Evolutionary conservation across 2,113 vertebrate species (phyloP).

Genomic region (Cryptoleucopteryx plumbea): DNA sequence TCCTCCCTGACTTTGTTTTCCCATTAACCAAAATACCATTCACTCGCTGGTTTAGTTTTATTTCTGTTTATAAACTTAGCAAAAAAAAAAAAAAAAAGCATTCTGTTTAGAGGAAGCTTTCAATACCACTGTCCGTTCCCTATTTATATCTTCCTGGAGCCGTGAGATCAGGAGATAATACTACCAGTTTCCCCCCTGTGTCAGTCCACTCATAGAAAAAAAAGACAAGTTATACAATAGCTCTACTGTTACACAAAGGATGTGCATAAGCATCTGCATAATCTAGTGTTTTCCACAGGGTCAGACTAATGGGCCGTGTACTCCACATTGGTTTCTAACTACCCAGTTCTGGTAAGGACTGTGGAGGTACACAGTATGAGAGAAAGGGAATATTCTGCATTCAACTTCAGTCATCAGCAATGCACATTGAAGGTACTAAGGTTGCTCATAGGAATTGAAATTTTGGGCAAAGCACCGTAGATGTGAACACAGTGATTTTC

Average conservation of each 20-base stretch:
- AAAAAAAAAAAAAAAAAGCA: background rate
- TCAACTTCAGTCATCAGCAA: background rate
- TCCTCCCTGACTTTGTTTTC: background rate
- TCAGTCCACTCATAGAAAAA: background rate
- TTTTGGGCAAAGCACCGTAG: no score
- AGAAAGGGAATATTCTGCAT: background rate
- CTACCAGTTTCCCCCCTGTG: background rate
- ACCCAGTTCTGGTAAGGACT: background rate
- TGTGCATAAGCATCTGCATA: background rate
- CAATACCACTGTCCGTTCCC: background rate
- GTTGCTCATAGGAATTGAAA: background rate
- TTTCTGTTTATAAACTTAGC: background rate
- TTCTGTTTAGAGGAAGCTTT: background rate
- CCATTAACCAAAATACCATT: background rate
- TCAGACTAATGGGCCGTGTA: background rate
- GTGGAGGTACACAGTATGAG: background rate
- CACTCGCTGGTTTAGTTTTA: background rate
- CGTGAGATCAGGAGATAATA: background rate
- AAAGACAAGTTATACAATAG: background rate
- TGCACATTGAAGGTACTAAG: accelerated
- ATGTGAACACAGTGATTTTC: background rate
- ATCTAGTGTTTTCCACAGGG: background rate
- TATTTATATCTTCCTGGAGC: background rate
- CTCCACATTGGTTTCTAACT: background rate
- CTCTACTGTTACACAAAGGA: background rate